Evolutionary conservation across 2,888 invertebrate species (phyloP).

Genomic region (Sycophila texana): DNA sequence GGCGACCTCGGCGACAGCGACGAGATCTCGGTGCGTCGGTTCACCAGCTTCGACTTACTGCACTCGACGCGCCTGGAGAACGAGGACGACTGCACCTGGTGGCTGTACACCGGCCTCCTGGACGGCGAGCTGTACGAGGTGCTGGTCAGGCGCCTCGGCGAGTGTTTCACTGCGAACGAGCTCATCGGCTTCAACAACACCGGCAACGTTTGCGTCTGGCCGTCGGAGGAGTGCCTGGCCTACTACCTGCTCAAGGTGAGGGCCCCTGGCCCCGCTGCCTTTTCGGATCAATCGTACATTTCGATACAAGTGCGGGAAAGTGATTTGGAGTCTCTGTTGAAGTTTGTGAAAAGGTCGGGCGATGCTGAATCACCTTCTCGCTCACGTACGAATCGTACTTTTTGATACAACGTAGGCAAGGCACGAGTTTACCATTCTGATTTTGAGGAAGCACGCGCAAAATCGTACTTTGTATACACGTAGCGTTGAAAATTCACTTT

Average conservation of each 20-base stretch:
- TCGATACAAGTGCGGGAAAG: not conserved
- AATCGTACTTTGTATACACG: too few species aligned
- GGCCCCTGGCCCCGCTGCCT: too few species aligned
- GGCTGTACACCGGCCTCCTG: conserved; percentile 78
- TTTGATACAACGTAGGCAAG: too few species aligned
- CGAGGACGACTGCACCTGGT: conserved; percentile 76
- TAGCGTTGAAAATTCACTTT: too few species aligned
- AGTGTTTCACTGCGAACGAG: conserved; percentile 82
- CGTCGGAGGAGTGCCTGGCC: conserved; percentile 86
- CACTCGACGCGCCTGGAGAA: conserved; percentile 64
- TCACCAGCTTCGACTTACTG: conserved; percentile 74
- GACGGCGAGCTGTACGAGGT: conserved; percentile 77
- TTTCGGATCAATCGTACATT: not conserved
- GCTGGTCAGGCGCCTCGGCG: conserved; percentile 79
- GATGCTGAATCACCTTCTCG: too few species aligned
- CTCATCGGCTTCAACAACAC: conserved; percentile 90
- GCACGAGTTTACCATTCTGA: too few species aligned
- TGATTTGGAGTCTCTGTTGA: not conserved
- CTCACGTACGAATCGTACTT: too few species aligned
- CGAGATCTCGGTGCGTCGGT: conserved; percentile 74
- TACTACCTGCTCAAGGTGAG: conserved; percentile 80
- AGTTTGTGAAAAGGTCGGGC: too few species aligned
- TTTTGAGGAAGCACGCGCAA: too few species aligned
- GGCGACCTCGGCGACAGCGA: conserved; percentile 58
- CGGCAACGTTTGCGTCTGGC: conserved; percentile 88